phyloP scores from a whole-genome alignment of 2,797 vertebrate genomes.

The Enteromius afrohamiltoni region DNA sequence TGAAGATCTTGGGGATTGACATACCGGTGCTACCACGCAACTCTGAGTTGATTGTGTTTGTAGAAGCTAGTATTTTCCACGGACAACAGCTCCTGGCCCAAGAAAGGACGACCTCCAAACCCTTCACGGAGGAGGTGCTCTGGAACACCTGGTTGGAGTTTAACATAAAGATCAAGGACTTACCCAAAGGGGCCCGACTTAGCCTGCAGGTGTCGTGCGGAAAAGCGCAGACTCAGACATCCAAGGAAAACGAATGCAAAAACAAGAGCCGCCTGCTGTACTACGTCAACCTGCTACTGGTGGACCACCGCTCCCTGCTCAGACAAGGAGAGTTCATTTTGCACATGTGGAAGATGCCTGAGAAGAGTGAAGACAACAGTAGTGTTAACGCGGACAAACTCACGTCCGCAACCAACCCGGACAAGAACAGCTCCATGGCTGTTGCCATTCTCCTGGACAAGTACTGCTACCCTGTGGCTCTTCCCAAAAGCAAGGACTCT shows the following conservation, averaged over 20 bases:
- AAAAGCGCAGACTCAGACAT: constrained; percentile 80
- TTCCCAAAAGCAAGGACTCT: constrained; percentile 87
- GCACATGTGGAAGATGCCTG: constrained; percentile 98
- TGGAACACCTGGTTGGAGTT: constrained; percentile 98
- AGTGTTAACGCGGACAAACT: constrained; percentile 97
- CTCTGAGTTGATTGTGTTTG: constrained; percentile 89
- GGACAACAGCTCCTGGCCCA: constrained; percentile 95
- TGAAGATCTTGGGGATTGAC: constrained; percentile 94
- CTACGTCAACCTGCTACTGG: constrained; percentile 94
- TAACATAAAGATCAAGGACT: constrained; percentile 92
- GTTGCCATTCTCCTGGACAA: constrained; percentile 91
- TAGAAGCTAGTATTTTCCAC: constrained; percentile 95
- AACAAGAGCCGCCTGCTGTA: constrained; percentile 92
- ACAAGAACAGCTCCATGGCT: constrained; percentile 94
- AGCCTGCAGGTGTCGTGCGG: constrained; percentile 93
- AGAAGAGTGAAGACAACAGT: constrained; percentile 93
- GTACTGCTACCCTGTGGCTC: constrained; percentile 94
- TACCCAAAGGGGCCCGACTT: constrained; percentile 93
- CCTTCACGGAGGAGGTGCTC: constrained; percentile 92
- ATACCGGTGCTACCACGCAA: constrained; percentile 90
- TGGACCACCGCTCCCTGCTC: constrained; percentile 95
- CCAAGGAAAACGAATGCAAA: constrained; percentile 86
- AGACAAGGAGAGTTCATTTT: constrained; percentile 95
- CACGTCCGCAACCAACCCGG: constrained; percentile 96
- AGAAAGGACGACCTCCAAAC: constrained; percentile 87